Conservation (phyloP, 1,140 invertebrate species). For the Papilio glaucus region DNA sequence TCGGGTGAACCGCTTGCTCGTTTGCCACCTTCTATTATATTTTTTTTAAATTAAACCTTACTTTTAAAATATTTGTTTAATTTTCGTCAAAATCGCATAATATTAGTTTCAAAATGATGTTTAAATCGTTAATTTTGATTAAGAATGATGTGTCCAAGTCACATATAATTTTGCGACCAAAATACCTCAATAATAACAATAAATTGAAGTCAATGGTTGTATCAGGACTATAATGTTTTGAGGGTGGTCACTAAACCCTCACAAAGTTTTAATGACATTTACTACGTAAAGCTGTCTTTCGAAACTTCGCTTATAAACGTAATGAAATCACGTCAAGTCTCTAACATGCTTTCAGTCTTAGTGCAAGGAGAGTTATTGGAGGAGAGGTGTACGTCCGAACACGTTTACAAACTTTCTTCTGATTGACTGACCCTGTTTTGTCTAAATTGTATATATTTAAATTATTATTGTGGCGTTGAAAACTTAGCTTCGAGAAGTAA, state of each 20-base stretch:
- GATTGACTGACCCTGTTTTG: conserved; percentile 21
- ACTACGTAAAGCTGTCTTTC: conserved; percentile 25
- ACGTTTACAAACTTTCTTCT: conserved; percentile 20
- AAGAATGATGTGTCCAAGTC: no score
- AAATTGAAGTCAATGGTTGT: background rate
- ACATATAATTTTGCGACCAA: no score
- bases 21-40: no score
- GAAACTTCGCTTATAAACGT: conserved; percentile 26
- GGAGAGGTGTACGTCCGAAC: background rate
- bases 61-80: no score
- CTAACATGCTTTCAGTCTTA: conserved; percentile 14
- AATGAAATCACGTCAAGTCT: conserved; percentile 22
- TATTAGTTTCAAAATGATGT: no score
- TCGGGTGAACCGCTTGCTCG: no score
- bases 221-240: background rate
- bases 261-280: conserved; percentile 20
- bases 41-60: no score
- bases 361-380: conserved; percentile 11
- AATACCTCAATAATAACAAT: no score
- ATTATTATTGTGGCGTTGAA: background rate
- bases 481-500: background rate
- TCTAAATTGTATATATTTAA: conserved; percentile 16
- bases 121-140: no score
- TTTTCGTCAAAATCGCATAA: no score
- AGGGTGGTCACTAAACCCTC: background rate